Conservation (phyloP, 2,888 invertebrate genomes). For the Capitulum mitella region DNA sequence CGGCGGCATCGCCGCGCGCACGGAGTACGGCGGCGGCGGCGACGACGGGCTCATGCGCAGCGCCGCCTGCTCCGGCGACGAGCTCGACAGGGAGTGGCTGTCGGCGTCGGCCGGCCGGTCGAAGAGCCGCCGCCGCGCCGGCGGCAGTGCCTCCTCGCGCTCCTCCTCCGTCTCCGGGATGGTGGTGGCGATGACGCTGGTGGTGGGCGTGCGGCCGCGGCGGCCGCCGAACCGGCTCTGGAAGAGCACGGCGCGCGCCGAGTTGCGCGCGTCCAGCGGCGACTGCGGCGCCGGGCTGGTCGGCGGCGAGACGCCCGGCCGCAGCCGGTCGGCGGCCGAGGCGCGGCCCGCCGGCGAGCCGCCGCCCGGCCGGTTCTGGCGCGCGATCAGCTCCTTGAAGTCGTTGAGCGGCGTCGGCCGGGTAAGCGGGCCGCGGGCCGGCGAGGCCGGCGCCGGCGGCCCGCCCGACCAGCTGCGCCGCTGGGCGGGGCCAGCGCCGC, state of each 20-base stretch:
- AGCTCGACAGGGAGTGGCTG: background rate
- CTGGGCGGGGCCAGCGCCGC: constrained; percentile 39
- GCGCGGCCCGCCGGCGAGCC: constrained; percentile 33
- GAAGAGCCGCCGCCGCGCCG: background rate
- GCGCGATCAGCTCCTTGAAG: constrained; percentile 60
- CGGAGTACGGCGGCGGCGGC: constrained; percentile 14
- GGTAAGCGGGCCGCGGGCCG: background rate
- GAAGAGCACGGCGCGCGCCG: constrained; percentile 36
- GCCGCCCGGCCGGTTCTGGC: constrained; percentile 32
- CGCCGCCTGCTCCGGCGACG: background rate
- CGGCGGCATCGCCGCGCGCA: background rate
- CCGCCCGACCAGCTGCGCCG: constrained; percentile 44
- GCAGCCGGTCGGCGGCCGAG: constrained; percentile 47
- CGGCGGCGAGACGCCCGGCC: constrained; percentile 46
- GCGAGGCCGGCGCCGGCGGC: constrained; percentile 37
- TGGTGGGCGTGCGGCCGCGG: constrained; percentile 50
- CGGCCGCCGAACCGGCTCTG: constrained; percentile 36
- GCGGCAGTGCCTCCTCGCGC: constrained; percentile 28
- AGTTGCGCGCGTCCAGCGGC: constrained; percentile 44
- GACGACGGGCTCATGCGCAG: constrained; percentile 16
- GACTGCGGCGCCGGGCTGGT: constrained; percentile 29
- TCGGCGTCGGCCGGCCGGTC: background rate
- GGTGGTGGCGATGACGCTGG: constrained; percentile 75
- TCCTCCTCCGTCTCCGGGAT: constrained; percentile 59
- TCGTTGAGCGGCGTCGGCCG: constrained; percentile 72